Conservation (phyloP, 1,140 invertebrate genomes). For the Leucophenga varia region DNA sequence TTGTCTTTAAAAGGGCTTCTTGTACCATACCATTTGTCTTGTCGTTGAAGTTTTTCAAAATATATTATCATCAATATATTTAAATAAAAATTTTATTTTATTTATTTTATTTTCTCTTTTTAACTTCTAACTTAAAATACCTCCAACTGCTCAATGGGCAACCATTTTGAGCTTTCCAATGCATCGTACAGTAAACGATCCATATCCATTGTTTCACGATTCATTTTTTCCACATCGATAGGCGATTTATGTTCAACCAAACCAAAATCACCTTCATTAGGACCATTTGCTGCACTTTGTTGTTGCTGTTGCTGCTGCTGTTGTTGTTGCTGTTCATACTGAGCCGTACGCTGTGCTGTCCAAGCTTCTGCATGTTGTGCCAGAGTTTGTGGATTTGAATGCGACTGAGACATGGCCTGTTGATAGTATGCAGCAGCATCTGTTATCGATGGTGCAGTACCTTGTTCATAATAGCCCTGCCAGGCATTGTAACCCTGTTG, state of each 20-base stretch:
- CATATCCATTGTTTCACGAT: conserved; percentile 71
- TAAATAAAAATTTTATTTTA: too few relatives aligned
- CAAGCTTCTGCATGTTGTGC: conserved; percentile 52
- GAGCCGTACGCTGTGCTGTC: conserved; percentile 45
- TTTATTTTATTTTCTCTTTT: too few relatives aligned
- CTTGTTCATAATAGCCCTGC: conserved; percentile 59
- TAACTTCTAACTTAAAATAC: too few relatives aligned
- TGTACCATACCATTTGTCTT: too few relatives aligned
- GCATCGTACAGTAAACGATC: conserved; percentile 77
- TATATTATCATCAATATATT: too few relatives aligned
- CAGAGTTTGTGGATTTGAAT: conserved; percentile 44
- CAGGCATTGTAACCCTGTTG: conserved; percentile 59
- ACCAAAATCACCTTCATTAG: conserved; percentile 37
- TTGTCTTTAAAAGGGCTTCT: too few relatives aligned
- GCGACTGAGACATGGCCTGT: conserved; percentile 45
- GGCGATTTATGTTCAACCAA: conserved; percentile 70
- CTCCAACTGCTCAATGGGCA: conserved; percentile 66
- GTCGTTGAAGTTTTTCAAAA: too few relatives aligned
- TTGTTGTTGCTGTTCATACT: conserved; percentile 47
- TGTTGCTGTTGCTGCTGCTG: conserved; percentile 13
- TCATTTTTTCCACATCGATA: conserved; percentile 73
- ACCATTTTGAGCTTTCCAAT: conserved; percentile 78
- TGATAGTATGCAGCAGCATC: conserved; percentile 54
- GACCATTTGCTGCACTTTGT: conserved; percentile 17
- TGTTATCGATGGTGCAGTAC: conserved; percentile 41